Conservation (phyloP, 64 coral and sea anemone species). For the Actinia tenebrosa region DNA sequence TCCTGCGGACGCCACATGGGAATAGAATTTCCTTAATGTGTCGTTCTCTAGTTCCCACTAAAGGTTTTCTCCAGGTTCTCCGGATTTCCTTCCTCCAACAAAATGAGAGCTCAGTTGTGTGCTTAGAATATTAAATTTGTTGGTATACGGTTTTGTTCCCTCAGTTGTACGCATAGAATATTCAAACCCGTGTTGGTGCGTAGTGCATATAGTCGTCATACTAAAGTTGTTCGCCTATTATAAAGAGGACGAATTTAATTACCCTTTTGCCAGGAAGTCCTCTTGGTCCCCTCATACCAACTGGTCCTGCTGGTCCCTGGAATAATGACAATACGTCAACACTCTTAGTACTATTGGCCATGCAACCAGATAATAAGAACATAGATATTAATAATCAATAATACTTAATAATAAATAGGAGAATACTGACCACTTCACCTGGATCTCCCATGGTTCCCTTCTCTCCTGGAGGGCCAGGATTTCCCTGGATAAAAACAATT, state of each 20-base stretch:
- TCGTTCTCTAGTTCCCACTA: too few species aligned
- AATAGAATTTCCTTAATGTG: too few species aligned
- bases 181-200: too few species aligned
- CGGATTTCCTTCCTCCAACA: too few species aligned
- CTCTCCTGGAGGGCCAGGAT: constrained; percentile 46
- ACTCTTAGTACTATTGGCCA: not conserved
- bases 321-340: not conserved
- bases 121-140: too few species aligned
- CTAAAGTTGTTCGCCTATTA: too few species aligned
- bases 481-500: constrained; percentile 15
- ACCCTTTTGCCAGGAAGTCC: constrained; percentile 57
- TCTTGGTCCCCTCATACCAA: constrained; percentile 40
- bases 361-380: not conserved
- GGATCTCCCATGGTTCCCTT: constrained; percentile 53
- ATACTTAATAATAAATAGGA: not conserved
- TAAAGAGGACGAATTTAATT: not conserved
- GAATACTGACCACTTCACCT: constrained; percentile 40
- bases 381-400: not conserved
- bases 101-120: too few species aligned
- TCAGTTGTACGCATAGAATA: too few species aligned
- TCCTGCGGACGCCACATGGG: too few species aligned
- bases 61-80: too few species aligned
- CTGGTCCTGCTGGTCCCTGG: constrained; percentile 52
- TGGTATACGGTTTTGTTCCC: too few species aligned
- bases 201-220: too few species aligned